Percentiles rank a stretch among this genome's conserved stretches.
Conservation (phyloP, 2,888 invertebrate species). For the Acanthoscelides obtectus region DNA sequence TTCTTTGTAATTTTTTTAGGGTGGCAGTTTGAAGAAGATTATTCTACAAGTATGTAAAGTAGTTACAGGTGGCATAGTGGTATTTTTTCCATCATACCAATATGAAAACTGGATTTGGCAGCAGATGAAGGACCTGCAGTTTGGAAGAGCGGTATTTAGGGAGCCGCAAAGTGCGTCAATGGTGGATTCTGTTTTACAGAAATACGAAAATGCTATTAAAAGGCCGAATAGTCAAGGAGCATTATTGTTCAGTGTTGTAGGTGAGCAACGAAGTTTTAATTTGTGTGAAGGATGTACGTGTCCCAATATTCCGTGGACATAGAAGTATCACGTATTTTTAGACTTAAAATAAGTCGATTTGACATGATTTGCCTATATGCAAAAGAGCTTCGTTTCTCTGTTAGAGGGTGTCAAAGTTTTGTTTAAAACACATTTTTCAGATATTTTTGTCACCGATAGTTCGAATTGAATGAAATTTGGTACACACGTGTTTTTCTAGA, state of each 20-base stretch:
- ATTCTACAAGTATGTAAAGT: conserved; percentile 71
- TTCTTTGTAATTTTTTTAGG: conserved; percentile 34
- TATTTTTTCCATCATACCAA: conserved; percentile 91
- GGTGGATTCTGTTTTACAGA: conserved; percentile 69
- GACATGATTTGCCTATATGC: too few species aligned
- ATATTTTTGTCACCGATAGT: too few species aligned
- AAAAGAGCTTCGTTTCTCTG: too few species aligned
- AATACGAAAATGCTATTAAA: conserved; percentile 58
- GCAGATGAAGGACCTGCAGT: conserved; percentile 51
- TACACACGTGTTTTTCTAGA: too few species aligned
- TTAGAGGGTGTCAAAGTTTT: too few species aligned
- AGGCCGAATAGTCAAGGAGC: conserved; percentile 58
- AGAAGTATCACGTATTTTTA: too few species aligned
- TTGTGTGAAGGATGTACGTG: too few species aligned
- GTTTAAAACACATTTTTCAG: too few species aligned
- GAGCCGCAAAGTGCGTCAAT: conserved; percentile 69
- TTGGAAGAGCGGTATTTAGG: conserved; percentile 65
- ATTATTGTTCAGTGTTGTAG: conserved; percentile 90
- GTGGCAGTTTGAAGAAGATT: conserved; percentile 42
- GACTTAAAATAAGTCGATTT: too few species aligned
- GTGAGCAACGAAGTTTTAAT: conserved; percentile 46
- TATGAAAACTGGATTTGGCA: conserved; percentile 71
- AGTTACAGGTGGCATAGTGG: conserved; percentile 87
- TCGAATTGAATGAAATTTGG: too few species aligned
- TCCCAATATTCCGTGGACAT: too few species aligned